Percentiles rank a stretch among this genome's conserved stretches.
Conservation (phyloP, 2,888 invertebrate genomes). For the Leptinotarsa rubiginosa region DNA sequence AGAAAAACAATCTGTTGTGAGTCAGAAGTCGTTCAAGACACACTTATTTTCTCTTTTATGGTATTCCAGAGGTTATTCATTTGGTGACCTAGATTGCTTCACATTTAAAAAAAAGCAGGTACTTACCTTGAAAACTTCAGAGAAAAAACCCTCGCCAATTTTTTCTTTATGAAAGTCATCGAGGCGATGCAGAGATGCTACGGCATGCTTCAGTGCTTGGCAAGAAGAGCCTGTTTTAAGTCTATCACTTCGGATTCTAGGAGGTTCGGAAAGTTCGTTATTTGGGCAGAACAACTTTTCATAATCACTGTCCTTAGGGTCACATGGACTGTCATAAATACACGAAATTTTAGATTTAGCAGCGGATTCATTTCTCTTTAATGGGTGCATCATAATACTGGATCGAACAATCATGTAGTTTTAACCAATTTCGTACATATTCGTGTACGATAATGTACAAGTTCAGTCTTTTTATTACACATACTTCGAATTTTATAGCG, state of each 20-base stretch:
- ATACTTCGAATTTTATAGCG: constrained; percentile 53
- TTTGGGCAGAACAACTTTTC: constrained; percentile 63
- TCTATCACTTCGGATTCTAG: constrained; percentile 66
- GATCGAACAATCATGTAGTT: constrained; percentile 56
- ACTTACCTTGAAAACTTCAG: constrained; percentile 96
- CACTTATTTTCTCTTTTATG: constrained; percentile 42
- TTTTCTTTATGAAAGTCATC: constrained; percentile 95
- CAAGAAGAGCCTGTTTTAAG: constrained; percentile 83
- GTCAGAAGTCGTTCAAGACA: constrained; percentile 20
- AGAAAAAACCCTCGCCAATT: constrained; percentile 96
- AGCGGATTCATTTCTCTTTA: constrained; percentile 55
- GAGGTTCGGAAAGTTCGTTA: constrained; percentile 64
- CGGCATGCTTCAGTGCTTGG: constrained; percentile 90
- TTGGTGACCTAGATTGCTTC: constrained; percentile 46
- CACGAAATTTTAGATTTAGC: constrained; percentile 59
- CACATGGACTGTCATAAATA: constrained; percentile 65
- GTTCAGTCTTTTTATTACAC: constrained; percentile 54
- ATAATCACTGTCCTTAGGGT: constrained; percentile 63
- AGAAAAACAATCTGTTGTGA: constrained; percentile 24
- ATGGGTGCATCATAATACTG: constrained; percentile 58
- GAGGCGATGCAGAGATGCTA: constrained; percentile 89
- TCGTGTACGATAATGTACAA: constrained; percentile 56
- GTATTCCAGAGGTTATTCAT: constrained; percentile 48
- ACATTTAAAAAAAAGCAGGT: constrained; percentile 27
- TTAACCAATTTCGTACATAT: constrained; percentile 67